A percentile compares a stretch with the other conserved stretches of the same genome.
Evolutionary conservation across 2,888 invertebrate genomes (phyloP).

Genomic region (Pachydiplax longipennis): DNA sequence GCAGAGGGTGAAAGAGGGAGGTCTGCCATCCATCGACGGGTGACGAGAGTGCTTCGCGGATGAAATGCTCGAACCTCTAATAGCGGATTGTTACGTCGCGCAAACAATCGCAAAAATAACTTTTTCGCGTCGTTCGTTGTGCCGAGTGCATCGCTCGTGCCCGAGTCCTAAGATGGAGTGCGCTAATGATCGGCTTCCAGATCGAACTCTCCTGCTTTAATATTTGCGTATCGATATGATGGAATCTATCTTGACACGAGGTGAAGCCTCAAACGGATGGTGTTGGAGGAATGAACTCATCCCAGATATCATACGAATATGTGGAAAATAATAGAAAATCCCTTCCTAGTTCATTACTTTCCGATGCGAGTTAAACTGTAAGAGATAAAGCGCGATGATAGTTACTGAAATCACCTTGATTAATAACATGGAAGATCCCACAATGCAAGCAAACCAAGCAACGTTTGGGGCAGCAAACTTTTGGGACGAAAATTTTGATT

Average conservation of each 20-base stretch:
- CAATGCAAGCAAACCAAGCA: too few species aligned
- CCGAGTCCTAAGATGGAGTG: background rate
- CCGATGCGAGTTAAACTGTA: too few species aligned
- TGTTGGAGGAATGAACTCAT: background rate
- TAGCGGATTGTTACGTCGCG: background rate
- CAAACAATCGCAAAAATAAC: background rate
- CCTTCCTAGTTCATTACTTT: too few species aligned
- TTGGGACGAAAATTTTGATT: too few species aligned
- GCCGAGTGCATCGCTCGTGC: background rate
- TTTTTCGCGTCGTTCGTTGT: background rate
- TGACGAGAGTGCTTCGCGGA: background rate
- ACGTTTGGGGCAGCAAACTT: too few species aligned
- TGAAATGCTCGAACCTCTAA: background rate
- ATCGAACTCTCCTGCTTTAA: background rate
- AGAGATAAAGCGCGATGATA: too few species aligned
- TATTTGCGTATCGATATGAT: background rate
- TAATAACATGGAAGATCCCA: too few species aligned
- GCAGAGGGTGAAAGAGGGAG: background rate
- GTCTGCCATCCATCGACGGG: background rate
- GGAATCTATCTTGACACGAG: background rate
- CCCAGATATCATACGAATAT: background rate
- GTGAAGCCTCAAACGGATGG: background rate
- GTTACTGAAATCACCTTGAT: too few species aligned
- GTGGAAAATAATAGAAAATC: too few species aligned
- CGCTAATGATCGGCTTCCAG: background rate